These are phyloP conservation scores for Varanus komodoensis DNA, from an alignment of 2,113 vertebrate species.

Conservation along the genomic window DNA sequence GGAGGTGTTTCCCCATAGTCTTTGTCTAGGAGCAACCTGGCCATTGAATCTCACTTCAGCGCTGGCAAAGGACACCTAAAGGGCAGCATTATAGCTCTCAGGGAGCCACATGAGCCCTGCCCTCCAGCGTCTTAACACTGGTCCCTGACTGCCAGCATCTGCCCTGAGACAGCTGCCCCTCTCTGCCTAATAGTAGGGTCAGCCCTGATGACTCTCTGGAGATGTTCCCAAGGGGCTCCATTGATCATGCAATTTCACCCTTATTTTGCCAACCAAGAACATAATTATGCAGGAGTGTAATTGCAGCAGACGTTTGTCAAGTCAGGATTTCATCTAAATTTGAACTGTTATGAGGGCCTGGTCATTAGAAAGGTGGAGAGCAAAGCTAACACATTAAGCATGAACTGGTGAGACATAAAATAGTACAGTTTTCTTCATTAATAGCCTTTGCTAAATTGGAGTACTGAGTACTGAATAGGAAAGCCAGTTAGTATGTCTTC, in stretches of 20 bases:
- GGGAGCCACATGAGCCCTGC: not conserved
- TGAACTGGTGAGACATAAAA: slow-evolving; percentile 5
- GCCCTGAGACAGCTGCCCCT: not conserved
- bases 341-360: not conserved
- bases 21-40: not conserved
- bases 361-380: slow-evolving; percentile 1
- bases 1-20: not conserved
- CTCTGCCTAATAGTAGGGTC: not conserved
- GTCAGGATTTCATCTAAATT: not conserved
- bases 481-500: not conserved
- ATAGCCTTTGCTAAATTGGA: not conserved
- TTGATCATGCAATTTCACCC: not conserved
- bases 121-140: not conserved
- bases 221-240: not conserved
- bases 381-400: slow-evolving; percentile 5
- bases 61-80: not conserved
- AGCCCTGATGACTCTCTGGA: not conserved
- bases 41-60: not conserved
- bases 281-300: not conserved
- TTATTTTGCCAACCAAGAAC: not conserved
- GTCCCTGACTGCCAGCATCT: not conserved
- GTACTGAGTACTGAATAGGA: not conserved
- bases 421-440: slow-evolving; percentile 1
- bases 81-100: not conserved
- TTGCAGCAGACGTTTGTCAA: not conserved